Conservation (phyloP, 2,113 vertebrate species). For the Anarrhichthys ocellatus region DNA sequence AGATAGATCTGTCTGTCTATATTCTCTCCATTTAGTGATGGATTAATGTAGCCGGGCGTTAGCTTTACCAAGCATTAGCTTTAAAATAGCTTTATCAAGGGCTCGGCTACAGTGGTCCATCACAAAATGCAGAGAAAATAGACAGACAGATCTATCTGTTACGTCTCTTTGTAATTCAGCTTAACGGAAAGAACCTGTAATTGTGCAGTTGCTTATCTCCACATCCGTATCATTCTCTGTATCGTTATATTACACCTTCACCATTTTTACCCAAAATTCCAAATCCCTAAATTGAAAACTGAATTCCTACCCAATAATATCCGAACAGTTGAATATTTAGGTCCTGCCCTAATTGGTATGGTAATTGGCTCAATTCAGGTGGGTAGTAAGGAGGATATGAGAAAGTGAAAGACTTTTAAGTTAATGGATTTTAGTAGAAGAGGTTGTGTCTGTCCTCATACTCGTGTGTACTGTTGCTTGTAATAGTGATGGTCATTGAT, state of each 20-base stretch:
- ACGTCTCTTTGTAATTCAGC: too few relatives aligned
- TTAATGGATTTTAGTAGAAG: background rate
- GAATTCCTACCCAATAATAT: background rate
- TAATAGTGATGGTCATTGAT: background rate
- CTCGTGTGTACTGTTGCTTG: background rate
- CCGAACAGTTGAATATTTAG: background rate
- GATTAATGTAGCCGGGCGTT: background rate
- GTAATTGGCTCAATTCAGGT: background rate
- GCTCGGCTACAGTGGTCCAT: background rate
- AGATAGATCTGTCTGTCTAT: background rate
- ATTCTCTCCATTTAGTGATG: background rate
- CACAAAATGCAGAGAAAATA: background rate
- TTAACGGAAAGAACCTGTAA: background rate
- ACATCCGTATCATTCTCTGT: background rate
- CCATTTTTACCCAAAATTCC: background rate
- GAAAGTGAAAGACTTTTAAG: background rate
- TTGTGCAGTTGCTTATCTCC: background rate
- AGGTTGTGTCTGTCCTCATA: background rate
- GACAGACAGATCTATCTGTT: too few relatives aligned
- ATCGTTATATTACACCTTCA: background rate
- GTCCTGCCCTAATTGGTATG: background rate
- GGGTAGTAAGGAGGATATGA: background rate
- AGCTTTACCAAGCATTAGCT: background rate
- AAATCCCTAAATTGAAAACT: background rate
- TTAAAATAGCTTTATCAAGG: background rate